Evolutionary conservation across 2,888 invertebrate species (phyloP).

Genomic region (Sinhomidia bicolor): DNA sequence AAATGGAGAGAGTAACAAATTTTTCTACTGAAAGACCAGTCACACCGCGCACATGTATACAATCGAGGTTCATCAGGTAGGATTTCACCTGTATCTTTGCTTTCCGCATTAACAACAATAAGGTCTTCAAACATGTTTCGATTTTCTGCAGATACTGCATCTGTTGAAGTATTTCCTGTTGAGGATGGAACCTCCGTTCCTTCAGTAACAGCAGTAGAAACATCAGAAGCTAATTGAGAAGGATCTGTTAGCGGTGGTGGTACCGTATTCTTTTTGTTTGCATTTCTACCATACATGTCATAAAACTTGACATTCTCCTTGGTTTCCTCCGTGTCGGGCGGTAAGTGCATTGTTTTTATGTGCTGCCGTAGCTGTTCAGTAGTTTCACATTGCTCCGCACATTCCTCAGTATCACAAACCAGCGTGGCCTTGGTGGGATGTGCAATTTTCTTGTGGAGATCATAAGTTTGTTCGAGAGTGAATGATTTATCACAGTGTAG

Average conservation of each 20-base stretch:
- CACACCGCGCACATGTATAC: constrained; percentile 41
- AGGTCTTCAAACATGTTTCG: background rate
- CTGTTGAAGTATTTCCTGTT: no score
- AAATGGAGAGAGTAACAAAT: background rate
- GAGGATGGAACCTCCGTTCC: background rate
- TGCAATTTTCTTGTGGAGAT: constrained; percentile 34
- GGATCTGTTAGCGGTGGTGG: background rate
- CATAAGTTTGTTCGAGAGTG: constrained; percentile 24
- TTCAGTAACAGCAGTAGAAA: background rate
- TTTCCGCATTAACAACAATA: background rate
- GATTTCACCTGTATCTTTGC: background rate
- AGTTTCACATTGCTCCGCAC: constrained; percentile 42
- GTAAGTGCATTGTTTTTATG: constrained; percentile 16
- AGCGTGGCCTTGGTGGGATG: constrained; percentile 47
- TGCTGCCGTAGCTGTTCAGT: constrained; percentile 22
- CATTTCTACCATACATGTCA: background rate
- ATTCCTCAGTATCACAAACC: constrained; percentile 40
- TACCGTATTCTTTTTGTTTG: background rate
- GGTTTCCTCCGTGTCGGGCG: background rate
- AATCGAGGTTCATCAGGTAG: background rate
- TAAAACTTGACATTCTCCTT: background rate
- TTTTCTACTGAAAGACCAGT: constrained; percentile 40
- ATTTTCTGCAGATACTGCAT: background rate
- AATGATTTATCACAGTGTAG: constrained; percentile 30
- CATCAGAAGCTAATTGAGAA: background rate